Conservation (phyloP, 2,797 vertebrate genomes). For the Melanotaenia maccullochi region DNA sequence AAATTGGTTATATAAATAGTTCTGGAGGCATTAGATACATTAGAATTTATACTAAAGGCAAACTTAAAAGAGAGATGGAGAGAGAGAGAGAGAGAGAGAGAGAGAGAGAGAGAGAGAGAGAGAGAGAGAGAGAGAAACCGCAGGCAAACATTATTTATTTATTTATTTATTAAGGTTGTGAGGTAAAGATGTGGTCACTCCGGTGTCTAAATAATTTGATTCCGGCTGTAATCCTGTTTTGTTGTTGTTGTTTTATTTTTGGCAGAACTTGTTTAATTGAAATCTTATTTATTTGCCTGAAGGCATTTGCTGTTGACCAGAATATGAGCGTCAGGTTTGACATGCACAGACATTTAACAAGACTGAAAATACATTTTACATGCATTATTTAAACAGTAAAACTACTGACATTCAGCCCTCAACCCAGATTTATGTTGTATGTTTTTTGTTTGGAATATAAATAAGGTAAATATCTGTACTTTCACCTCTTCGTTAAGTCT, state of each 20-base stretch:
- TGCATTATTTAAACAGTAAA: not conserved
- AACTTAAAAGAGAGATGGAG: slow-evolving; percentile 5
- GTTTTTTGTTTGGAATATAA: not conserved
- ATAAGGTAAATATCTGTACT: not conserved
- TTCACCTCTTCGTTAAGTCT: not conserved
- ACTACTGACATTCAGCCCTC: slow-evolving; percentile 5
- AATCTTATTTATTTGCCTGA: slow-evolving; percentile 9
- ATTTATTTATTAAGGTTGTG: not conserved
- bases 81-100: too few species aligned
- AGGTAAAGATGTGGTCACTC: not conserved
- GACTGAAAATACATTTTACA: slow-evolving; percentile 3
- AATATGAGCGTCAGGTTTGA: slow-evolving; percentile 36
- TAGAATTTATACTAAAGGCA: not conserved
- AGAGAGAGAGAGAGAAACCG: too few species aligned
- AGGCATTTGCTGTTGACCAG: slow-evolving; percentile 7
- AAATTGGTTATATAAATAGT: too few species aligned
- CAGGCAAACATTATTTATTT: too few species aligned
- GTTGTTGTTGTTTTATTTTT: not conserved
- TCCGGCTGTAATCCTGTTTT: slow-evolving; percentile 24
- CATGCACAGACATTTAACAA: not conserved
- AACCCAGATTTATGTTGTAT: not conserved
- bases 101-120: too few species aligned
- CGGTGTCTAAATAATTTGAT: slow-evolving; percentile 19
- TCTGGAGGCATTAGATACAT: too few species aligned
- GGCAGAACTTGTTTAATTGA: slow-evolving; percentile 37